These are phyloP conservation scores for Dryas iulia DNA, from an alignment of 1,140 invertebrate species.

Conservation along the genomic window DNA sequence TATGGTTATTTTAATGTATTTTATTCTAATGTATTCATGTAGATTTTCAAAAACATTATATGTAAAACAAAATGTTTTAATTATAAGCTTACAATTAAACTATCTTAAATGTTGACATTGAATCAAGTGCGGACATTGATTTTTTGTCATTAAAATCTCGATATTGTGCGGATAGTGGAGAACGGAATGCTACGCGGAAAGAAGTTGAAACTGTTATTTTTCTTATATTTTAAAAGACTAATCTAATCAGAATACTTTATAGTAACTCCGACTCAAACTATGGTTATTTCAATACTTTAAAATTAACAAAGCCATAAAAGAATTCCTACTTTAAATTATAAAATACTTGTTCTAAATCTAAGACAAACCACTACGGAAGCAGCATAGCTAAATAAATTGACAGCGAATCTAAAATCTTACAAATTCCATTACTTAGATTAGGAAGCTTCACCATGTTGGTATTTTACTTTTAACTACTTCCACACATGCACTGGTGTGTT, in stretches of 20 bases:
- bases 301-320: not conserved
- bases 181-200: no score
- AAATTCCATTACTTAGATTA: slow-evolving; percentile 69
- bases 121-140: no score
- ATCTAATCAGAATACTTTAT: not conserved
- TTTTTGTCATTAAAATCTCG: no score
- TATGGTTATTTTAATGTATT: no score
- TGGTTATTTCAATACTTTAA: not conserved
- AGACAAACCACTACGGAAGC: slow-evolving; percentile 1
- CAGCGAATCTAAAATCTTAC: slow-evolving; percentile 36
- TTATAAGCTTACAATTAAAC: no score
- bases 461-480: slow-evolving; percentile 71
- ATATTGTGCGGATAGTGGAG: no score
- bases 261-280: not conserved
- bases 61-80: no score
- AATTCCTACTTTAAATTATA: not conserved
- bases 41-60: no score
- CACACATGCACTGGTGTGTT: slow-evolving; percentile 44
- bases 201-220: no score
- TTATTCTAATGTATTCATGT: no score
- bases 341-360: not conserved
- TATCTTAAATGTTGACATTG: no score
- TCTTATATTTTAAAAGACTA: no score
- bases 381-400: slow-evolving; percentile 9
- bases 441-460: slow-evolving; percentile 57